Evolutionary conservation across 2,888 invertebrate species (phyloP).

Genomic region (Plutella xylostella): DNA sequence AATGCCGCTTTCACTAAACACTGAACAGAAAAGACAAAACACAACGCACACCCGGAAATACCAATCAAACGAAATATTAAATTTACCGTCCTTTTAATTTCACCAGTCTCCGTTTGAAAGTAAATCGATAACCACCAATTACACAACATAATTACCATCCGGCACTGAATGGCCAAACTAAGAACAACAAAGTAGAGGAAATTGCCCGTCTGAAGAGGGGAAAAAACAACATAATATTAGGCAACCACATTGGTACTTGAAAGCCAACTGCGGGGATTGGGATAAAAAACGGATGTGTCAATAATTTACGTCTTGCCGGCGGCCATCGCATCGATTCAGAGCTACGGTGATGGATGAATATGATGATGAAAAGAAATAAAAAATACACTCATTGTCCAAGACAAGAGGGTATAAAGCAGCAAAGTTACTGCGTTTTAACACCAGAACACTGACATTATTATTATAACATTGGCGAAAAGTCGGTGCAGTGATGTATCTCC

Average conservation of each 20-base stretch:
- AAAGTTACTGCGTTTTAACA: too few relatives aligned
- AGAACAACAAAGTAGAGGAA: slow-evolving; percentile 52
- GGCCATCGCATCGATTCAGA: slow-evolving; percentile 48
- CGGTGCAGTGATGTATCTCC: too few relatives aligned
- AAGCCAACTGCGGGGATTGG: slow-evolving; percentile 21
- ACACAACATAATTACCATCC: slow-evolving; percentile 1
- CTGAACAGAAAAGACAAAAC: not conserved
- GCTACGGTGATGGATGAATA: slow-evolving; percentile 28
- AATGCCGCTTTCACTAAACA: too few relatives aligned
- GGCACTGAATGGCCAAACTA: slow-evolving; percentile 31
- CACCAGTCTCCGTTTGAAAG: not conserved
- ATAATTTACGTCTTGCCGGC: slow-evolving; percentile 60
- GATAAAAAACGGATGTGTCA: slow-evolving; percentile 66
- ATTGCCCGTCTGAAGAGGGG: slow-evolving; percentile 48
- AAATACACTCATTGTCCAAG: slow-evolving; percentile 40
- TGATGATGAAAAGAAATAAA: slow-evolving; percentile 18
- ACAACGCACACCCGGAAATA: not conserved
- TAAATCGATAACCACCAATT: slow-evolving; percentile 7
- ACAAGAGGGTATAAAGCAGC: slow-evolving; percentile 39
- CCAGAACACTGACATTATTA: too few relatives aligned
- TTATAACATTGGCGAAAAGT: too few relatives aligned
- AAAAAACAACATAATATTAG: slow-evolving; percentile 44
- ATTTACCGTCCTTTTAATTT: not conserved
- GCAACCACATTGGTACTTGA: slow-evolving; percentile 48
- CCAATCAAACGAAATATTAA: not conserved